A percentile compares a stretch with the other conserved stretches of the same genome.
phyloP scores from a whole-genome alignment of 2,888 invertebrate genomes.

The Neuroscelio doddi region DNA sequence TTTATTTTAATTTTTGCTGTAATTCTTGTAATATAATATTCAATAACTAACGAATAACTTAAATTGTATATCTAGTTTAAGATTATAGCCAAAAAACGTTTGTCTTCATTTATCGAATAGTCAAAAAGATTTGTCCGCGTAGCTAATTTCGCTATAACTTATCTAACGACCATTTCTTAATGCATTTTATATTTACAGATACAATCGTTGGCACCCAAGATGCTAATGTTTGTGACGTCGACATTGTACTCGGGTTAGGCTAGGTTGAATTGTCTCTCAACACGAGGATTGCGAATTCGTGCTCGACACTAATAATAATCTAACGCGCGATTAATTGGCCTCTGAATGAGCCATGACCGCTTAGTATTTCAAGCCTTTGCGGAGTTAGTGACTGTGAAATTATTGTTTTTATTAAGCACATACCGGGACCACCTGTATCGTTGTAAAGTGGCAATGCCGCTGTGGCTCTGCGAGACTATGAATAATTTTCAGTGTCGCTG shows the following conservation, averaged over 20 bases:
- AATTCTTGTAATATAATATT: too few species aligned
- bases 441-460: conserved; percentile 11
- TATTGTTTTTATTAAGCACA: conserved; percentile 46
- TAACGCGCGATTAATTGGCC: conserved; percentile 55
- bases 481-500: conserved; percentile 35
- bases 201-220: conserved; percentile 42
- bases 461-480: conserved; percentile 33
- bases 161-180: conserved; percentile 35
- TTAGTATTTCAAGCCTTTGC: conserved; percentile 54
- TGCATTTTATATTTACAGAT: conserved; percentile 41
- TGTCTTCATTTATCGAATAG: conserved; percentile 28
- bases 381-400: conserved; percentile 42
- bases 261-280: conserved; percentile 21
- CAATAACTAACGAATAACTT: neutral
- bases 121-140: conserved; percentile 29
- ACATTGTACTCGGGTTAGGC: conserved; percentile 37
- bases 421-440: conserved; percentile 57
- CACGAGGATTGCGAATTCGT: too few species aligned
- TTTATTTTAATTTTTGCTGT: too few species aligned
- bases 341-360: conserved; percentile 52
- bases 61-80: conserved; percentile 2
- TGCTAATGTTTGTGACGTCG: conserved; percentile 44
- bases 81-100: too few species aligned
- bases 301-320: conserved; percentile 56
- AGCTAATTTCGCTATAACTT: conserved; percentile 29